Conservation (phyloP, 1,140 invertebrate species). For the Neodiprion pinetum region DNA sequence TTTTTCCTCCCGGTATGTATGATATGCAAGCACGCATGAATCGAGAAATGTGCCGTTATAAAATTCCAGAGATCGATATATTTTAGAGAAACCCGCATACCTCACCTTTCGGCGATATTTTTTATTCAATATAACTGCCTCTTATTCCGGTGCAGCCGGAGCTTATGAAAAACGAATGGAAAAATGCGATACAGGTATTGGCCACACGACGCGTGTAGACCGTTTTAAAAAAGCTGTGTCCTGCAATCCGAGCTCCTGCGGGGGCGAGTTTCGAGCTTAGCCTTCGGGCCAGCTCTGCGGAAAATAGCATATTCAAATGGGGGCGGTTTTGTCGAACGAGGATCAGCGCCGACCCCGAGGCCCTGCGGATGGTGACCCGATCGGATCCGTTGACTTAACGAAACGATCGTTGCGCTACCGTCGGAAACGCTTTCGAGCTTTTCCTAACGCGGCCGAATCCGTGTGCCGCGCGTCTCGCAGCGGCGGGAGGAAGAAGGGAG, state of each 20-base stretch:
- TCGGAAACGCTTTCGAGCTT: neutral
- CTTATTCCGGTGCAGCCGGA: neutral
- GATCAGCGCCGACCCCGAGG: neutral
- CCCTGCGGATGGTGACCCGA: neutral
- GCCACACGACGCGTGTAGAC: too few species aligned
- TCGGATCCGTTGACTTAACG: neutral
- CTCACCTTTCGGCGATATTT: too few species aligned
- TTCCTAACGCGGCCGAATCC: too few species aligned
- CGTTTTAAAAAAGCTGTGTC: neutral
- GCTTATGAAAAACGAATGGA: neutral
- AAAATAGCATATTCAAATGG: neutral
- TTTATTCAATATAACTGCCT: too few species aligned
- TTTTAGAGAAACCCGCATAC: too few species aligned
- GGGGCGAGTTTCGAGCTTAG: neutral
- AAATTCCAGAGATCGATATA: too few species aligned
- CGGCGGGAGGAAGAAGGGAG: too few species aligned
- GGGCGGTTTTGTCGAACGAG: neutral
- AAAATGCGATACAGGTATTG: neutral
- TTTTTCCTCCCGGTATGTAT: too few species aligned
- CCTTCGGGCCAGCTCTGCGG: conserved; percentile 1
- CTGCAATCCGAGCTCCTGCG: neutral
- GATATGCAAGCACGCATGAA: too few species aligned
- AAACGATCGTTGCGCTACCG: too few species aligned
- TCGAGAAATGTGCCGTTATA: too few species aligned
- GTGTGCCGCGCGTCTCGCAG: too few species aligned